Conservation (phyloP, 2,888 invertebrate genomes). For the Xanthostigma xanthostigma region DNA sequence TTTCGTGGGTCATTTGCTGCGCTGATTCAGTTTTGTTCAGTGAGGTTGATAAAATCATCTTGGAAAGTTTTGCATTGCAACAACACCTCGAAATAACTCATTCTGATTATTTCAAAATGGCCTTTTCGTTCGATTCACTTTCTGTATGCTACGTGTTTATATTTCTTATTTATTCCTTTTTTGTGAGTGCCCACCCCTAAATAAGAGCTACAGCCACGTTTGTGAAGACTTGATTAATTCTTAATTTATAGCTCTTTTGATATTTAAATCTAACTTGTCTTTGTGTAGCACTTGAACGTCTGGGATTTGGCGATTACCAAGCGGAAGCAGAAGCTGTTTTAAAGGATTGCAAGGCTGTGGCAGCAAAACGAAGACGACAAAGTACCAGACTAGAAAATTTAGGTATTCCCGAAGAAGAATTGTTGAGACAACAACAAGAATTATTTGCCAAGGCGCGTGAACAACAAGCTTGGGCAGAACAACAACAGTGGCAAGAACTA, state of each 20-base stretch:
- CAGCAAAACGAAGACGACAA: constrained; percentile 87
- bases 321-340: constrained; percentile 91
- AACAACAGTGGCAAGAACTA: constrained; percentile 81
- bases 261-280: neutral
- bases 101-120: no score
- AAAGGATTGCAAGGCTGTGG: constrained; percentile 90
- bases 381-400: constrained; percentile 93
- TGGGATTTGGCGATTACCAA: constrained; percentile 88
- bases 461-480: constrained; percentile 83
- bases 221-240: neutral
- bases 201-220: neutral
- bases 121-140: neutral
- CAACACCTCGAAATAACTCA: no score
- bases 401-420: constrained; percentile 96
- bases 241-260: neutral
- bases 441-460: constrained; percentile 91
- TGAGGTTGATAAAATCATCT: no score
- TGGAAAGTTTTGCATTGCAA: no score
- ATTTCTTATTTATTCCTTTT: constrained; percentile 6
- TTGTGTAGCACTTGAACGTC: constrained; percentile 59
- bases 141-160: constrained; percentile 1
- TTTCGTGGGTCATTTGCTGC: no score
- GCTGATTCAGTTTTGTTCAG: no score
- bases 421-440: constrained; percentile 91
- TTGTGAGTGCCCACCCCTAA: neutral